Base-by-base conservation (phyloP, 2,888 invertebrate species). In the Pseudoips prasinana region DNA sequence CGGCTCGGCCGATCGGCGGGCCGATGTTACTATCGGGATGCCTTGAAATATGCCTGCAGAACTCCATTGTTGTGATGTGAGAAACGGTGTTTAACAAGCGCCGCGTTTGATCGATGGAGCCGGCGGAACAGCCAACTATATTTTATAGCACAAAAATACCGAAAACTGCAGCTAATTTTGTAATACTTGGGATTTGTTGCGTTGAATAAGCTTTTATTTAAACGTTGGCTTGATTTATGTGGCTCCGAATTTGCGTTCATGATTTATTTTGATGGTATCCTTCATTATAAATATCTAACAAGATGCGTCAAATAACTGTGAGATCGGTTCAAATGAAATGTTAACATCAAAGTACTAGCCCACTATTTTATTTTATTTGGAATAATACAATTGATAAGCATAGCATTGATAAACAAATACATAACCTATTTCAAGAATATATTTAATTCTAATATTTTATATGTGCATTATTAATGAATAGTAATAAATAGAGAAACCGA, bases 41-140 rank as follows among this genome's bases (percentile, higher is more conserved):
- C 73, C 72, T 82, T 87, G 86, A 87, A 87, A 85, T 87, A 87
- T 86, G 84, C 86, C 80, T 68, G 77, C 76, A 70, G 72, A 75
- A 71, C 70, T 77, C 85, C 75, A 85, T 85, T 85, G 86, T 84
- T 82, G 84, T 77, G 82, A 84, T 84, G 85, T 84, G 85, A 83
- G 85, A 85, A 85, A 85, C 84, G 74, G 84, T 84, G 83, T 84
- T 79, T 85, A 85, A 85, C 85, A 85, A 85, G 83, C 83, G 72
- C 74, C 73, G 67, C 52, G 57, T 57, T 73, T 74, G 70, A 73
- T 81, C 81, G 84, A 85, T 85, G 81, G 76, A 66, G 73, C 64
- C 65, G 66, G 62, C 51, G 56, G 62, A 62, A 72, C 77, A 72
- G 62, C 62, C 64, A 52, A 61, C 67, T 51, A 60, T 78, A 75